A percentile compares a stretch with the other conserved stretches of the same genome.
phyloP scores from a whole-genome alignment of 2,888 invertebrate genomes.

The Monoplex corrugatus region DNA sequence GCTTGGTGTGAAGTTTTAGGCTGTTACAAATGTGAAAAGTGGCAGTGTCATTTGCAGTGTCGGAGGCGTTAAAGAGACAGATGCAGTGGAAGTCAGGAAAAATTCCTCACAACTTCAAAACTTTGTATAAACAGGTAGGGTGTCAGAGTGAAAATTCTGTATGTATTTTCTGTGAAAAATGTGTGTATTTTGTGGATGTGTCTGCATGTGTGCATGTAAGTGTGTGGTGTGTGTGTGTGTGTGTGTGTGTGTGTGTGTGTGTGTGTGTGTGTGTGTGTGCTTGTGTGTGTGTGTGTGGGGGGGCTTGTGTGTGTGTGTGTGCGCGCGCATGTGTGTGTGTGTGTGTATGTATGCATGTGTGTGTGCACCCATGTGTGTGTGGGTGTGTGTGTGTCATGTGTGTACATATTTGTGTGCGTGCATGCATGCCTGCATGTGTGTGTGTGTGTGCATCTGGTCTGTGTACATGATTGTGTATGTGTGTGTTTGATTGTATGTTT shows the following conservation, averaged over 20 bases:
- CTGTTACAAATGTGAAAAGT: too few relatives aligned
- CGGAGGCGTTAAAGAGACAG: slow-evolving; percentile 65
- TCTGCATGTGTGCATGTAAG: too few relatives aligned
- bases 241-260: too few relatives aligned
- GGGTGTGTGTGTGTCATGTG: background rate
- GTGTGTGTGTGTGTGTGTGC: too few relatives aligned
- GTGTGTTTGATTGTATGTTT: background rate
- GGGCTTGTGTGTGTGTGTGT: too few relatives aligned
- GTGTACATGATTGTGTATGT: background rate
- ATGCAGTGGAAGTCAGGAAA: slow-evolving; percentile 65
- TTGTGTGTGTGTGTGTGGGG: too few relatives aligned
- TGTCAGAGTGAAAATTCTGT: background rate
- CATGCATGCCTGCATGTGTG: background rate
- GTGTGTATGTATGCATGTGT: background rate
- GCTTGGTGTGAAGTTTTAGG: background rate
- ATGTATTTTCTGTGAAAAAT: too few relatives aligned
- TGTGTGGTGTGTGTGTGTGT: too few relatives aligned
- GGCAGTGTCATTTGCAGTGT: slow-evolving; percentile 59
- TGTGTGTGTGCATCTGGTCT: too few relatives aligned
- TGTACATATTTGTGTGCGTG: background rate
- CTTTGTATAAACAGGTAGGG: slow-evolving; percentile 65
- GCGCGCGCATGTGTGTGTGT: background rate
- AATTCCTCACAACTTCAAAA: slow-evolving; percentile 49
- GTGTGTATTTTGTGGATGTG: too few relatives aligned
- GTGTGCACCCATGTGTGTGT: background rate